Evolutionary conservation across 2,797 vertebrate species (phyloP).

Genomic region (Paedocypris micromegethes): DNA sequence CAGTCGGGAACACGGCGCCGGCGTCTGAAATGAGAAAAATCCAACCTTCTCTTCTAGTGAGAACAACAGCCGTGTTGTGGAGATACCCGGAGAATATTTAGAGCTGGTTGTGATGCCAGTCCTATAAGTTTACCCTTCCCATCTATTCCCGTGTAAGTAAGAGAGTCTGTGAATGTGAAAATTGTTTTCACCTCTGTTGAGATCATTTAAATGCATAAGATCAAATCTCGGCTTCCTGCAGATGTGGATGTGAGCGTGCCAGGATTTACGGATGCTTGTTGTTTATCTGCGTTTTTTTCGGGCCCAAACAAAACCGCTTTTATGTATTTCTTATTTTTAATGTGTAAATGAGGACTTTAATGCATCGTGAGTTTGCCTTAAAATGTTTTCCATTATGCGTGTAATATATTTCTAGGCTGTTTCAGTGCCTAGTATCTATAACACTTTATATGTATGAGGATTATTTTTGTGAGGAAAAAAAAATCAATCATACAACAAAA

Average conservation of each 20-base stretch:
- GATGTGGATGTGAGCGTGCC: conserved; percentile 1
- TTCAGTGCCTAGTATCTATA: too few relatives aligned
- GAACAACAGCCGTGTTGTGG: conserved; percentile 1
- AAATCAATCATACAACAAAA: too few relatives aligned
- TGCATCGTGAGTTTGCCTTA: background rate
- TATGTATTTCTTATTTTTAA: background rate
- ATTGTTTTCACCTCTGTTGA: conserved; percentile 27
- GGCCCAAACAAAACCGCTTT: background rate
- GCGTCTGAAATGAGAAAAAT: conserved; percentile 24
- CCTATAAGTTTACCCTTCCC: background rate
- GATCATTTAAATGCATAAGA: conserved; percentile 24
- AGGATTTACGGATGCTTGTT: background rate
- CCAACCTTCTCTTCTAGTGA: background rate
- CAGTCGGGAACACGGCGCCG: background rate
- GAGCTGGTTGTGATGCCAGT: background rate
- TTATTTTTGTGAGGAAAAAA: too few relatives aligned
- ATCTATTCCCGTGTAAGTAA: conserved; percentile 7
- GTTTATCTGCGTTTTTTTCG: background rate
- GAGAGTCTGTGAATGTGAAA: conserved; percentile 18
- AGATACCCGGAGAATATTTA: conserved; percentile 18
- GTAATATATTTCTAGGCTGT: too few relatives aligned
- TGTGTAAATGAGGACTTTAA: background rate
- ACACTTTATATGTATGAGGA: too few relatives aligned
- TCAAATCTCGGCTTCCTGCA: conserved; percentile 4
- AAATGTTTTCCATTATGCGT: too few relatives aligned